Evolutionary conservation across 1,140 invertebrate species (phyloP), one percentile per base, ranked within the genome.

Genomic region (Bombus difficillimus): DNA sequence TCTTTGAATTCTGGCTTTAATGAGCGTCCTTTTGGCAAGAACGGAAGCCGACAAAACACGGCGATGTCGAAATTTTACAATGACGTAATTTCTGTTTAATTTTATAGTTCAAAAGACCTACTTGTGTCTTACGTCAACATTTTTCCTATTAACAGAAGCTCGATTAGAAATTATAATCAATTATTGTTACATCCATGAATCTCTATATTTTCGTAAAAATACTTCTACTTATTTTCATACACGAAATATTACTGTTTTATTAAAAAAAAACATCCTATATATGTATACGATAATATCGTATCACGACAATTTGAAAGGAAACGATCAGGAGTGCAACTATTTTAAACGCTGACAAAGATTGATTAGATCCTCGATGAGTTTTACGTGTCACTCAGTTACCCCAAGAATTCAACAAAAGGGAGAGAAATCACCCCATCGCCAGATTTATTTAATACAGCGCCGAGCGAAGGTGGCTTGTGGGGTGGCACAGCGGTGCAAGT

Each of bases 401-500:
- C 74, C 79, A 76, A 75, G 88, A 84, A 81, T 89, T 81, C 85
- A 62, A 87, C 85, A 81, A 82, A 69, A 89, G 84, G 75, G 86
- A 91, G 88, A 92, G 86, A 92, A 91, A 92, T 93, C 92, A 89
- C 88, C 91, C 91, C 89, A 89, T 92, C 90, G 87, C 91, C 90
- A 92, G 91, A 92, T 92, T 93, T 92, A 92, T 91, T 91, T 91
- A 91, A 91, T 93, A 92, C 86, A 88, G 90, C 87, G 73, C 76
- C 75, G 76, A 87, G 83, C 76, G 73, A 83, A 78, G 83, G 87
- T 83, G 77, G 85, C 80, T 82, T 75, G 79, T 75, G 84, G 81
- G 91, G 89, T 86, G 88, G 86, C 78, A 80, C 72, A 82, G 81
- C 80, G 83, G 79, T 80, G 85, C 86, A 83, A 83, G 78, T 75